These are phyloP conservation scores for Poecilia picta DNA, from an alignment of 2,797 vertebrate species.

Conservation along the genomic window DNA sequence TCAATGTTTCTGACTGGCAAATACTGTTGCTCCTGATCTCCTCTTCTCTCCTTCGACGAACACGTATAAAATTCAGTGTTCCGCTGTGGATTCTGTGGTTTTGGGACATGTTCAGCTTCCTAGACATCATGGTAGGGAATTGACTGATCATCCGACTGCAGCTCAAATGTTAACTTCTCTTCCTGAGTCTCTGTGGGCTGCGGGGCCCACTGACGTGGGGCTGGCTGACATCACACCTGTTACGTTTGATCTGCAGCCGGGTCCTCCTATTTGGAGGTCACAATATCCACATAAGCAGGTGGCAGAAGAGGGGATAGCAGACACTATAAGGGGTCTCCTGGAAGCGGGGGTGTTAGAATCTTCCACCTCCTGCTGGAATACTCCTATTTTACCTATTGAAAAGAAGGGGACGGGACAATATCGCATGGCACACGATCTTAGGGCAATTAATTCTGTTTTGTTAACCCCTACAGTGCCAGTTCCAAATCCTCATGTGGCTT, in stretches of 20 bases:
- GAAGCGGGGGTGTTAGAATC: not conserved
- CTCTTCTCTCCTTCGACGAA: not conserved
- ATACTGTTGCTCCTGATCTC: no score
- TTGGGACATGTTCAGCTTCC: no score
- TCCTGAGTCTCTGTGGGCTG: not conserved
- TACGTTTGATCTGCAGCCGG: rapidly evolving
- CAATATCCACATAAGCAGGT: not conserved
- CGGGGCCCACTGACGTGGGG: not conserved
- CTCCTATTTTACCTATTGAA: not conserved
- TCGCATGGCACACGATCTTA: slow-evolving; percentile 1
- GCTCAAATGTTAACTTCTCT: no score
- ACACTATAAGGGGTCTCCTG: not conserved
- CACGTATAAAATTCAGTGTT: not conserved
- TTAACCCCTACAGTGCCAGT: not conserved
- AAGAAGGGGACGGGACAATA: not conserved
- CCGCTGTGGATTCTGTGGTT: no score
- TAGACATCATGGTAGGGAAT: no score
- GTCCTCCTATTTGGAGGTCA: not conserved
- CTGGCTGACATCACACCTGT: not conserved
- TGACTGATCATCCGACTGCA: no score
- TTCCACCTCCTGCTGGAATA: not conserved
- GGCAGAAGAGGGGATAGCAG: not conserved
- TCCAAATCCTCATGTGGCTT: not conserved
- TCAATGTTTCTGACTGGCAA: not conserved
- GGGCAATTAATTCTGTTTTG: not conserved